Base-by-base conservation (phyloP, 1,140 invertebrate species). In the Micrasema minimum region DNA sequence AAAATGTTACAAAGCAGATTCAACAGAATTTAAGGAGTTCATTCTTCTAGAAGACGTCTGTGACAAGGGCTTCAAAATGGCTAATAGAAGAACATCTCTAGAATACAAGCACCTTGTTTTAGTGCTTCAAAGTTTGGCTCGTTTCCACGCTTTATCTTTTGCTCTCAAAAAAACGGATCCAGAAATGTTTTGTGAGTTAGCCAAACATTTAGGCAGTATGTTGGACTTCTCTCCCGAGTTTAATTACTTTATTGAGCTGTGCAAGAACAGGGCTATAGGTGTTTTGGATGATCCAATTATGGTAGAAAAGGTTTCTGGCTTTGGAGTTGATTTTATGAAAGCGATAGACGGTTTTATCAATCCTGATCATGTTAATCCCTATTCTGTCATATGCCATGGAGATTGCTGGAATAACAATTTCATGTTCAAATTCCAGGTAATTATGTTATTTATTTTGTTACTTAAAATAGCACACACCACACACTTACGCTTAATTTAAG, bases 361-460 rank as follows among this genome's bases (percentile, higher is more conserved):
- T 5, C 23, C 57, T 18, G 59, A 74, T 5, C 69, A 69, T 23
- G 77, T 75, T 26, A 82, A 83, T 57, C 82, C 83, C 1, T 79
- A 80, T 70, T 78, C 80, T 10, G 82, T 85, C 7, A 35, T 86
- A 12, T 83, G 79, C 26, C 87, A 88, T 73, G 87, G 86, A 12
- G 87, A 88, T 73, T 86, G 83, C 72, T 86, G 85, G 82, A 82
- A 80, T 48, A 88, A 87, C 68, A 88, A 88, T 67, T 79, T 88
- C n/a, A 71, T 88, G 46, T 88, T 84, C 75, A 80, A 79, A 69
- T 80, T 82, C 20, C 70, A 80, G 66, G 76, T 77, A 71, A 75
- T 61, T 41, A 3, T 5, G 5, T 51, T 2, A 51, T 51, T 53
- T 35, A 2, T 22, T 26, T 53, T 9, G 2, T 18, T 16, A 1